Evolutionary conservation across 1,140 invertebrate genomes (phyloP), one percentile per base, ranked within the genome.

Genomic region (Aphelenchoides besseyi): DNA sequence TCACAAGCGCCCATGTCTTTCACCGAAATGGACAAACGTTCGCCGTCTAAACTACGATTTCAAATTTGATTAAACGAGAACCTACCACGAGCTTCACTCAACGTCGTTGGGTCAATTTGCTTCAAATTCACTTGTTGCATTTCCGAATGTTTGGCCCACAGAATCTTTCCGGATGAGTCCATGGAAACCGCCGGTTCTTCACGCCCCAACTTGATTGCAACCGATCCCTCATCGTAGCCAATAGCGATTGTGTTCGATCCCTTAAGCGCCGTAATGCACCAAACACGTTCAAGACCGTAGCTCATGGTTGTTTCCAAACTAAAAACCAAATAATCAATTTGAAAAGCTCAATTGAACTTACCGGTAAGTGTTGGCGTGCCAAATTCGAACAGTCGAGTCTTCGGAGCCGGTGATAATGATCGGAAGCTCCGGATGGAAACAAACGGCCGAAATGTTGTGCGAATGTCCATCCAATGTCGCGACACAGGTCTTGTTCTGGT

Each of bases 1-100:
- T 99, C 97, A 87, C 95, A 98, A 23, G 93, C 93, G 0, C 97
- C 97, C 93, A 99, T 97, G 80, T 99, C 97, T 85, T 98, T 98
- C 0, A 96, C 91, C 1, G 91, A 90, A 3, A 98, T 88, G 1
- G 95, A 91, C 0, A 99, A 86, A 5, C 94, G 88, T 86, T 96
- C 93, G 0, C 94, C 94, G 86, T 97, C 94, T 81, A 41, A 52
- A 79, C 68, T 28, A 59, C 16, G 8, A 75, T 36, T 2, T 5
- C 26, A 33, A 33, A 68, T 3, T 32, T 53, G 12, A 35, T 61
- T 32, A 74, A 73, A 75, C 33, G 1, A 53, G 0, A 0, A 16
- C 8, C 62, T 68, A 84, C 79, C 80, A 52, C 84, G 82, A 8
- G 64, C 61, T 32, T 54, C 62, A 3, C 81, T 83, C 26, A 84